Base-by-base conservation (phyloP, 2,888 invertebrate species). In the Alloplasta piceator region DNA sequence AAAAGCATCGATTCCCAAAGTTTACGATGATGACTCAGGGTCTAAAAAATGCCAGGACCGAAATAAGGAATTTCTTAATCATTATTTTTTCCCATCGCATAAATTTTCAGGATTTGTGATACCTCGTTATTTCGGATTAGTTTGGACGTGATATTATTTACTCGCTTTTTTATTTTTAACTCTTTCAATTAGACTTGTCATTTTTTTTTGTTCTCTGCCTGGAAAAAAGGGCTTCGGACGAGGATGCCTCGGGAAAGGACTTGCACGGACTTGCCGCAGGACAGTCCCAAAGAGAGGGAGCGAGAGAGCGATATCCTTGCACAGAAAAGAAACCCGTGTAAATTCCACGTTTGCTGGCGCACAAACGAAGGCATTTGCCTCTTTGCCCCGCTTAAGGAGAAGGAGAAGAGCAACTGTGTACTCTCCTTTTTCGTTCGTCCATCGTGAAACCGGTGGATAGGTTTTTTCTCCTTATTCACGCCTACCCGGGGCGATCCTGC, bases 331-430 rank as follows among this genome's bases (percentile, higher is more conserved):
- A 60, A 64, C 39, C 74, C 41, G 73, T 60, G 71, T 71, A 74
- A 82, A 78, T 84, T 81, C 79, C 80, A 79, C 78, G 70, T 74
- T 58, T 61, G 70, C 76, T 77, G 77, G 78, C 79, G 78, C 81
- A 84, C 82, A 79, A 78, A 82, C 74, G 75, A 75, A 78, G 80
- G 80, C 83, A 80, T 82, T 82, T 80, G 77, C 75, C 77, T 78
- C 50, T 26, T 78, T 12, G 43, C 36, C 26, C 26, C 26, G 26
- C 26, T 26, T 26, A 26, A 26, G 26, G 26, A 26, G 26, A 26
- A 26, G 26, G 26, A 26, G 26, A 26, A 26, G 26, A 26, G 26
- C 26, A 26, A 26, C 26, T 2, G 26, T 26, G 12, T 68, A 60
- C 36, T 39, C 7, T 73, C 60, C 36, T 16, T 63, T 38, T 38